These are phyloP conservation scores for Patella ulyssiponensis DNA, from an alignment of 2,888 invertebrate species.

Conservation along the genomic window DNA sequence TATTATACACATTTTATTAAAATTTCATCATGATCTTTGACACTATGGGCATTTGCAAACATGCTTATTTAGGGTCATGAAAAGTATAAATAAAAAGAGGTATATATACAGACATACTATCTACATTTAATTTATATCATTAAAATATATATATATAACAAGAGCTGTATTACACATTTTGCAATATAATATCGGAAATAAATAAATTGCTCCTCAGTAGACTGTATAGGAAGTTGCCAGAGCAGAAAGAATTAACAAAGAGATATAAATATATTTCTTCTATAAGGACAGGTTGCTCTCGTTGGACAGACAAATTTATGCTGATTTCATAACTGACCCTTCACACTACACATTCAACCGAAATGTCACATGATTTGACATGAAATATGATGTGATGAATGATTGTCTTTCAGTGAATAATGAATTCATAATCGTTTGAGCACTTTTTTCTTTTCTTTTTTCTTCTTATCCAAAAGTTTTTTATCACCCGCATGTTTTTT, in stretches of 20 bases:
- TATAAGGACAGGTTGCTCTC: too few species aligned
- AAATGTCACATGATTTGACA: background rate
- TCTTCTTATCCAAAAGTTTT: slow-evolving; percentile 76
- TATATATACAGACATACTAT: slow-evolving; percentile 8
- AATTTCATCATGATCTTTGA: slow-evolving; percentile 8
- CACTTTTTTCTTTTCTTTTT: slow-evolving; percentile 88
- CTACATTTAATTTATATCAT: too few species aligned
- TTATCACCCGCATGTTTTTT: slow-evolving; percentile 88
- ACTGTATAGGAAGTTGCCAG: too few species aligned
- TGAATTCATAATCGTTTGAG: slow-evolving; percentile 85
- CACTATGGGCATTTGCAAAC: background rate
- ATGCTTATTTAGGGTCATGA: slow-evolving; percentile 1
- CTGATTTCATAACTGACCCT: too few species aligned
- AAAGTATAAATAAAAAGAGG: slow-evolving; percentile 1
- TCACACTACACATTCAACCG: too few species aligned
- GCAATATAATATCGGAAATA: too few species aligned
- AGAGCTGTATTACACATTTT: too few species aligned
- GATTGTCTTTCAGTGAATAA: background rate
- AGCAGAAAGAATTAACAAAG: too few species aligned
- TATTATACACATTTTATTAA: slow-evolving; percentile 2
- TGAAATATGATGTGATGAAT: slow-evolving; percentile 8
- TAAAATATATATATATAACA: too few species aligned
- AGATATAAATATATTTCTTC: too few species aligned
- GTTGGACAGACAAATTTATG: too few species aligned
- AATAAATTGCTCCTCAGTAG: too few species aligned